Evolutionary conservation across 2,113 vertebrate genomes (phyloP).

Genomic region (Salvator merianae): DNA sequence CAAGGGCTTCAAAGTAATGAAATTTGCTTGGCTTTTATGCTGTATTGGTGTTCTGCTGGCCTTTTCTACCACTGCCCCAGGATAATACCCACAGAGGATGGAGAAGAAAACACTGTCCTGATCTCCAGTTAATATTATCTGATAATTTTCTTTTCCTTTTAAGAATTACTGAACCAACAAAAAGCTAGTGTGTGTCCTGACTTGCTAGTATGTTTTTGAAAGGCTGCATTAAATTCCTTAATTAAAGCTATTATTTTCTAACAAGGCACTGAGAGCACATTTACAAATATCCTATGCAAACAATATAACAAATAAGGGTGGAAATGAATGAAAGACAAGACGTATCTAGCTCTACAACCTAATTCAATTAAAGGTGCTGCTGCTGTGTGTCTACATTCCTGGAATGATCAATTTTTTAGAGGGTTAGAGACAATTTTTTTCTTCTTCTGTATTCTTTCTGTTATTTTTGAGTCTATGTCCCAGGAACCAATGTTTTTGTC

Average conservation of each 20-base stretch:
- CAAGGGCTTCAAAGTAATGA: conserved; percentile 61
- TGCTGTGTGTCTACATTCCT: conserved; percentile 24
- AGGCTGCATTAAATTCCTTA: neutral
- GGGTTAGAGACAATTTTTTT: neutral
- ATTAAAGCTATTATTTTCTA: neutral
- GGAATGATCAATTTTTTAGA: conserved; percentile 40
- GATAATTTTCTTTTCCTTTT: neutral
- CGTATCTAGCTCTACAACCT: conserved; percentile 56
- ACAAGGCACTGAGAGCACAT: neutral
- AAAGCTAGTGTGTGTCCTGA: neutral
- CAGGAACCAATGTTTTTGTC: accelerated
- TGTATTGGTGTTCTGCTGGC: conserved; percentile 57
- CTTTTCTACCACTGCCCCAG: conserved; percentile 38
- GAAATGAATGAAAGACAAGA: neutral
- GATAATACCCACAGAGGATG: conserved; percentile 2
- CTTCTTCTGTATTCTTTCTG: neutral
- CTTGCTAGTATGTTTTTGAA: neutral
- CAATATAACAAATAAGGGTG: neutral
- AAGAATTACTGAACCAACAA: conserved; percentile 7
- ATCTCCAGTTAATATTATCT: neutral
- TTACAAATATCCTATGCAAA: neutral
- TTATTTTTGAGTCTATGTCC: neutral
- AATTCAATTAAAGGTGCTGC: conserved; percentile 9
- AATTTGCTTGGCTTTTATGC: conserved; percentile 54
- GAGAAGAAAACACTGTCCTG: neutral